Percentiles rank a stretch among this genome's conserved stretches.
Evolutionary conservation across 1,140 invertebrate genomes (phyloP).

Genomic region (Sinonovacula constricta): DNA sequence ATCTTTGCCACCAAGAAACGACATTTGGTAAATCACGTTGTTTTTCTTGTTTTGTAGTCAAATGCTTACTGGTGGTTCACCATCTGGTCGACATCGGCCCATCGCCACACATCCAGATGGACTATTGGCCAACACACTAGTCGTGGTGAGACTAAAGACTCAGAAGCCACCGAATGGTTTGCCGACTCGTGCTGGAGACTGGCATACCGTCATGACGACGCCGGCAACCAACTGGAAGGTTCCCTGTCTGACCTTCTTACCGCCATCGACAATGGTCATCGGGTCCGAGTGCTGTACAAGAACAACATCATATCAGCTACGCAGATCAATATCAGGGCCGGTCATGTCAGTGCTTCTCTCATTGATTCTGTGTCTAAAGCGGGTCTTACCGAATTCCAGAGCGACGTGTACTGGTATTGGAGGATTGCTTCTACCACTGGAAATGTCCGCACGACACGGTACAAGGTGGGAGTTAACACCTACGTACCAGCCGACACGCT

Average conservation of each 20-base stretch:
- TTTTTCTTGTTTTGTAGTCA: no score
- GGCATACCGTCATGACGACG: constrained; percentile 17
- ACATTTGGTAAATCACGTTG: no score
- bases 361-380: neutral
- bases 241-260: neutral
- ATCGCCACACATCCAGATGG: neutral
- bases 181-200: constrained; percentile 16
- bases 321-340: neutral
- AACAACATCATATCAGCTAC: neutral
- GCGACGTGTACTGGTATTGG: constrained; percentile 7
- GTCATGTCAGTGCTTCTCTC: constrained; percentile 8
- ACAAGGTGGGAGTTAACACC: neutral
- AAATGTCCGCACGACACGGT: neutral
- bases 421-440: constrained; percentile 8
- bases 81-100: neutral
- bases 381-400: neutral
- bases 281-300: neutral
- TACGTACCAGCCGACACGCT: neutral
- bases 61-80: neutral
- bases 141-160: neutral
- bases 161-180: neutral
- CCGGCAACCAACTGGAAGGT: constrained; percentile 1
- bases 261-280: constrained; percentile 3
- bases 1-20: no score
- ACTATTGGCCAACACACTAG: neutral